Conservation (phyloP, 1,140 invertebrate species). For the Drosophila sulfurigaster region DNA sequence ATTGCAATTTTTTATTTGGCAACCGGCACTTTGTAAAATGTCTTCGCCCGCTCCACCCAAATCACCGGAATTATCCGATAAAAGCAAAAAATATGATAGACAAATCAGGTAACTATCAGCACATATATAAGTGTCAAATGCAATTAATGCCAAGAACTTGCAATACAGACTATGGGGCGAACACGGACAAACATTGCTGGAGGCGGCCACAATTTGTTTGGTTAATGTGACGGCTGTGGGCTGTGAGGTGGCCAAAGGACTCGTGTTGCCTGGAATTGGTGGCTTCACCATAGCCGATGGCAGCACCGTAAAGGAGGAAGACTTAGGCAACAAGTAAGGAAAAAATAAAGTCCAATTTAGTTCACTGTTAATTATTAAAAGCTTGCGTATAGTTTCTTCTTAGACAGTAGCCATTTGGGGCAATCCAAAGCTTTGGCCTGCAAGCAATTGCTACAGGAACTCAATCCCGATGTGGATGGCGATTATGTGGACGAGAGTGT, state of each 20-base stretch:
- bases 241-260: slow-evolving; percentile 97
- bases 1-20: slow-evolving; percentile 38
- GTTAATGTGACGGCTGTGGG: slow-evolving; percentile 97
- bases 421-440: slow-evolving; percentile 93
- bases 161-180: slow-evolving; percentile 95
- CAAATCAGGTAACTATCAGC: slow-evolving; percentile 73
- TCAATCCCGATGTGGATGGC: slow-evolving; percentile 97
- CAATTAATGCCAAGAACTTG: neutral
- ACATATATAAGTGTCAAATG: neutral
- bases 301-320: slow-evolving; percentile 93
- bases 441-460: slow-evolving; percentile 93
- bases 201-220: slow-evolving; percentile 95
- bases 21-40: slow-evolving; percentile 70
- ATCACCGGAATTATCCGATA: slow-evolving; percentile 85
- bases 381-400: slow-evolving; percentile 90
- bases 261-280: slow-evolving; percentile 97
- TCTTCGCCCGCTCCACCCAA: slow-evolving; percentile 79
- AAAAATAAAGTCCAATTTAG: neutral
- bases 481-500: slow-evolving; percentile 96
- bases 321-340: slow-evolving; percentile 95
- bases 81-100: slow-evolving; percentile 86
- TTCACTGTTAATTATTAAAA: neutral
- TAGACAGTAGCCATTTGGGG: slow-evolving; percentile 92
- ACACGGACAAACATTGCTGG: slow-evolving; percentile 95
- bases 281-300: slow-evolving; percentile 98